Evolutionary conservation across 2,797 vertebrate genomes (phyloP).

Genomic region (Nannoperca obscura): DNA sequence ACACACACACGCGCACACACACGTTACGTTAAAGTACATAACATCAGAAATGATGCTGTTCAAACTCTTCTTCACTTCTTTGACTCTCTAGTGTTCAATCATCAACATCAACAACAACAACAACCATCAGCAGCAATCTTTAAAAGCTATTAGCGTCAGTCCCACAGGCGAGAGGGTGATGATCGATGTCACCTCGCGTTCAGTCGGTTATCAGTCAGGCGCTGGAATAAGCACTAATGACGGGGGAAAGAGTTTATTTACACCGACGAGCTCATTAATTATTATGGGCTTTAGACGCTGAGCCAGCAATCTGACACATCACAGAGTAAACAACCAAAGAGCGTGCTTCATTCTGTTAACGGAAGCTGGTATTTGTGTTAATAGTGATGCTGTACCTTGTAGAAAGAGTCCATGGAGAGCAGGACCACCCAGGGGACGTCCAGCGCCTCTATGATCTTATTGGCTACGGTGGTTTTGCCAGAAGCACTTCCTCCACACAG

Average conservation of each 20-base stretch:
- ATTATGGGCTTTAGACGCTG: background rate
- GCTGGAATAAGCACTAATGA: conserved; percentile 38
- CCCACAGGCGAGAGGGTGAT: background rate
- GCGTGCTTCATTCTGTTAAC: no score
- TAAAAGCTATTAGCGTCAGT: no score
- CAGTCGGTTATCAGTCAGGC: conserved; percentile 21
- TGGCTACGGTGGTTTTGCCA: conserved; percentile 93
- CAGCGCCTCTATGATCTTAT: conserved; percentile 93
- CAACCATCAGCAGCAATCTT: no score
- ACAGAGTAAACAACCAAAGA: no score
- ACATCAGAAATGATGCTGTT: background rate
- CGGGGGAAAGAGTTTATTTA: background rate
- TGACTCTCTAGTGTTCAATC: conserved; percentile 4
- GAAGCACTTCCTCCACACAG: conserved; percentile 93
- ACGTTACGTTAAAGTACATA: background rate
- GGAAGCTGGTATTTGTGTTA: no score
- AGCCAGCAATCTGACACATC: background rate
- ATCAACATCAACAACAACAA: background rate
- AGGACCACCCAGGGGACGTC: conserved; percentile 95
- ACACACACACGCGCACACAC: no score
- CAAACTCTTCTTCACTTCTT: background rate
- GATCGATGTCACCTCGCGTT: conserved; percentile 35
- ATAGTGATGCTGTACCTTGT: conserved; percentile 89
- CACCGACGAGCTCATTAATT: conserved; percentile 1
- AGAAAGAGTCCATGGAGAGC: conserved; percentile 95